Conservation (phyloP, 2,113 vertebrate genomes). For the Cacatua alba region DNA sequence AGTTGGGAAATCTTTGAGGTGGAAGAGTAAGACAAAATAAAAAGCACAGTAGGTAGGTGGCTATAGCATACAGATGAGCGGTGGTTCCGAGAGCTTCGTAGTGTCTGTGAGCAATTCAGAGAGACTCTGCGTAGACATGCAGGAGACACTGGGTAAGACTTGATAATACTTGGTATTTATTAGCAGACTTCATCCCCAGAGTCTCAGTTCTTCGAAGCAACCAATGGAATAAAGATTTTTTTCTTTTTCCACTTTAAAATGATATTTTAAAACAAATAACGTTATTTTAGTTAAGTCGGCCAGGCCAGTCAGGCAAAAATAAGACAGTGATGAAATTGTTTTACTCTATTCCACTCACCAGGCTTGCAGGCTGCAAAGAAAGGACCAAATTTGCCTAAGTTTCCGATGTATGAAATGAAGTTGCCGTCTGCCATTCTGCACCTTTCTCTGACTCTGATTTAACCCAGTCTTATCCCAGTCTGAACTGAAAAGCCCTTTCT, state of each 20-base stretch:
- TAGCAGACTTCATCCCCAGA: background rate
- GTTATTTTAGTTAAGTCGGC: background rate
- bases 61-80: background rate
- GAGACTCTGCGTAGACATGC: background rate
- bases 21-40: background rate
- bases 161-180: background rate
- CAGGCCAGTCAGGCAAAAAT: background rate
- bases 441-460: background rate
- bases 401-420: background rate
- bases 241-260: background rate
- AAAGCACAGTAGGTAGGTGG: background rate
- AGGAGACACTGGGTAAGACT: background rate
- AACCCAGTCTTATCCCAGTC: background rate
- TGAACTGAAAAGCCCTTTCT: background rate
- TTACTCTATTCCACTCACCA: background rate
- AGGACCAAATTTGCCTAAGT: background rate
- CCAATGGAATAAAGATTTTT: accelerated
- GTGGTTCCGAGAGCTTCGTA: background rate
- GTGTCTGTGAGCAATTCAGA: background rate
- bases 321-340: background rate
- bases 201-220: background rate
- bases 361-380: background rate
- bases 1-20: background rate
- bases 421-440: background rate
- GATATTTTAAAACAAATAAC: background rate